Conservation (phyloP, 1,140 invertebrate species). For the Papilio dardanus region DNA sequence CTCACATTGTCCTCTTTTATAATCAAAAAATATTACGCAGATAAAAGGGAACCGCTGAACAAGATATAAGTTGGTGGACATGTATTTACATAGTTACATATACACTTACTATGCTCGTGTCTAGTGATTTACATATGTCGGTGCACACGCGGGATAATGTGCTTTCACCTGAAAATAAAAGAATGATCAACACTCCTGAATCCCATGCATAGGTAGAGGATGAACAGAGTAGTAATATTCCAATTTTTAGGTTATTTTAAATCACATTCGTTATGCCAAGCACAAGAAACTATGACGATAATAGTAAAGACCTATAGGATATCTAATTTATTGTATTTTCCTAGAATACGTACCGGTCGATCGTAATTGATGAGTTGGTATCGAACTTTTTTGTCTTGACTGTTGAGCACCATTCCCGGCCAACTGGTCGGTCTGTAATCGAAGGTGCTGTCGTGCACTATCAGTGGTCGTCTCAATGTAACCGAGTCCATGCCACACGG, state of each 20-base stretch:
- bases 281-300: no score
- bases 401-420: conserved; percentile 72
- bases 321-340: background rate
- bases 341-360: conserved; percentile 54
- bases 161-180: conserved; percentile 53
- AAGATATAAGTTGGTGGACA: no score
- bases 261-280: no score
- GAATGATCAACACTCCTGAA: background rate
- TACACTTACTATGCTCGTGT: conserved; percentile 42
- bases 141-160: conserved; percentile 60
- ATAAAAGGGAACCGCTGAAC: no score
- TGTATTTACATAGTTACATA: no score
- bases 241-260: no score
- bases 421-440: conserved; percentile 73
- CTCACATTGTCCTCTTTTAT: no score
- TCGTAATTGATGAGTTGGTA: conserved; percentile 73
- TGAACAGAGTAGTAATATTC: no score
- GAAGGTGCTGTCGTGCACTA: conserved; percentile 75
- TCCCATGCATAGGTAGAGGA: background rate
- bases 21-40: no score
- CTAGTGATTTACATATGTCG: conserved; percentile 48
- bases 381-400: conserved; percentile 72
- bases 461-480: conserved; percentile 66
- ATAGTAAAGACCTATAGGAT: no score
- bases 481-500: conserved; percentile 70